Percentiles rank a stretch among this genome's conserved stretches.
phyloP scores from a whole-genome alignment of 2,113 vertebrate species.

The Cynocephalus volans region DNA sequence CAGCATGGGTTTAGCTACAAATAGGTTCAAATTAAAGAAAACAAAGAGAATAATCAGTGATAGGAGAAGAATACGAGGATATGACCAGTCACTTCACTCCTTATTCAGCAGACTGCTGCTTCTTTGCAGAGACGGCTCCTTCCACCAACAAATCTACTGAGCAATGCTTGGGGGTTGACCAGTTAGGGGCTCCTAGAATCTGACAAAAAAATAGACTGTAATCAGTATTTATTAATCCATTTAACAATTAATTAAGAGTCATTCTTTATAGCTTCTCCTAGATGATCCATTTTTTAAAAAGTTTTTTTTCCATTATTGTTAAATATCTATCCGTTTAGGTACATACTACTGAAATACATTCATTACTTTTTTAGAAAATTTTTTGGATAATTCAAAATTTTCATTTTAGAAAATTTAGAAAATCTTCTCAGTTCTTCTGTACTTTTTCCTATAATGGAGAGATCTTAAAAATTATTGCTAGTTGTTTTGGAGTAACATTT shows the following conservation, averaged over 20 bases:
- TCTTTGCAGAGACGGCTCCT: background rate
- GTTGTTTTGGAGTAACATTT: background rate
- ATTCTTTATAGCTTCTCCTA: slow-evolving; percentile 45
- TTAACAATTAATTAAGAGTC: background rate
- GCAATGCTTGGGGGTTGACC: background rate
- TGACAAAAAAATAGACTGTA: background rate
- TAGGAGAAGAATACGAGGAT: background rate
- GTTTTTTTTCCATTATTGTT: slow-evolving; percentile 26
- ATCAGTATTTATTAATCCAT: background rate
- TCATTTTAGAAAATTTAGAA: slow-evolving; percentile 26
- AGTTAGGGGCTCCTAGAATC: background rate
- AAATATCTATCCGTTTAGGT: background rate
- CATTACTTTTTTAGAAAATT: slow-evolving; percentile 5
- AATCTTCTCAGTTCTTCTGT: background rate
- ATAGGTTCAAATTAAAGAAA: background rate
- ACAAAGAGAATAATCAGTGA: background rate
- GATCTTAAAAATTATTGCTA: slow-evolving; percentile 11
- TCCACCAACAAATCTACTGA: background rate
- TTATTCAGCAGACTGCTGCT: background rate
- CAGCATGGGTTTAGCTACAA: slow-evolving; percentile 19
- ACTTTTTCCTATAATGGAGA: background rate
- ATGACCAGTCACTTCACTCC: background rate
- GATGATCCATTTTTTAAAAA: no score
- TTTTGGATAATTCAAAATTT: background rate
- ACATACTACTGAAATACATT: background rate